These are phyloP conservation scores for Helostoma temminkii DNA, from an alignment of 2,797 vertebrate species.

Conservation along the genomic window DNA sequence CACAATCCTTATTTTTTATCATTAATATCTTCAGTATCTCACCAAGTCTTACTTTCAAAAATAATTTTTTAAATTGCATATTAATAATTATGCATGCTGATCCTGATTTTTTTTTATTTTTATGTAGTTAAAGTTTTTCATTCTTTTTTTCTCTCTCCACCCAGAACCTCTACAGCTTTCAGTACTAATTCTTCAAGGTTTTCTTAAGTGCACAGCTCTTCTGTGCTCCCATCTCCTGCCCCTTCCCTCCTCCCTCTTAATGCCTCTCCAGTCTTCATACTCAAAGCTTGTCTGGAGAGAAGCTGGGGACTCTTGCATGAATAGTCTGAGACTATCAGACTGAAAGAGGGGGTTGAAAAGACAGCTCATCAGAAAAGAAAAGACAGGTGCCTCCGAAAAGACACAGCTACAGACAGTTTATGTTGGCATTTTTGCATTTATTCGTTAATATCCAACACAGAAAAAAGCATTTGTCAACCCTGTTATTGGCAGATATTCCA, in stretches of 20 bases:
- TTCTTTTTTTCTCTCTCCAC: constrained; percentile 44
- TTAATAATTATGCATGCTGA: constrained; percentile 45
- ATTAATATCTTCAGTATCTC: constrained; percentile 22
- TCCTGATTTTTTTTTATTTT: constrained; percentile 32
- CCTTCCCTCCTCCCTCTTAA: constrained; percentile 62
- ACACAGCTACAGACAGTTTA: constrained; percentile 38
- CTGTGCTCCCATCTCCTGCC: constrained; percentile 42
- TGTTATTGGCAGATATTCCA: neutral
- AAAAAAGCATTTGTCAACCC: neutral
- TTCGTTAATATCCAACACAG: constrained; percentile 6
- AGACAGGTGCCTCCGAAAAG: constrained; percentile 73
- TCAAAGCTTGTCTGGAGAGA: constrained; percentile 78
- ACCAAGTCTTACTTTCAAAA: constrained; percentile 19
- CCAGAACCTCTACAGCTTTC: constrained; percentile 72
- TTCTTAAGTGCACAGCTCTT: constrained; percentile 71
- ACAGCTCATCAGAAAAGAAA: constrained; percentile 70
- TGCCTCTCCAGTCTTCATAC: constrained; percentile 68
- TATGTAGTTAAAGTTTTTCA: too few species aligned
- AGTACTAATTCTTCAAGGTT: constrained; percentile 74
- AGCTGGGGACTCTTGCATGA: constrained; percentile 70
- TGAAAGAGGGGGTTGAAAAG: constrained; percentile 62
- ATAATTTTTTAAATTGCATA: constrained; percentile 40
- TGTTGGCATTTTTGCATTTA: neutral
- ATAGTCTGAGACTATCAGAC: constrained; percentile 72
- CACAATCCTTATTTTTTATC: constrained; percentile 17